These are phyloP conservation scores for Ostrea denselamellosa DNA, from an alignment of 1,140 invertebrate genomes.

Conservation along the genomic window DNA sequence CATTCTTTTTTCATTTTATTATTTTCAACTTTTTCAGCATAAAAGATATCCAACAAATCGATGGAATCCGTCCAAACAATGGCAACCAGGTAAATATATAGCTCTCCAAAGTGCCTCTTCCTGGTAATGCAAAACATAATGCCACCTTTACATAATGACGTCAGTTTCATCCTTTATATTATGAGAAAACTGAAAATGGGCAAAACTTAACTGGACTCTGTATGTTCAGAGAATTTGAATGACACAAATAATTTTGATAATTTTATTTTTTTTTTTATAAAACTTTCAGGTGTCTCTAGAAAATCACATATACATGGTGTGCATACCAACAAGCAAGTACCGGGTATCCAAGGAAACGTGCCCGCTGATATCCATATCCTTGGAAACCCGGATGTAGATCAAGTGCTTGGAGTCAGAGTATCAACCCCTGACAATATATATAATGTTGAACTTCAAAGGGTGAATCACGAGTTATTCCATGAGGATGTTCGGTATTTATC, in stretches of 20 bases:
- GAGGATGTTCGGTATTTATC: constrained; percentile 61
- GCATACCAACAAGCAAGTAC: not conserved
- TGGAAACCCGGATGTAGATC: constrained; percentile 57
- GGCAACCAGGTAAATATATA: not conserved
- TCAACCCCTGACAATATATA: constrained; percentile 55
- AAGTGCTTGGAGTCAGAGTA: constrained; percentile 54
- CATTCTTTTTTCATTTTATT: not conserved
- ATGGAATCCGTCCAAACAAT: constrained; percentile 23
- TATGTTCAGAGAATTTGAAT: too few species aligned
- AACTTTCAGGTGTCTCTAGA: not conserved
- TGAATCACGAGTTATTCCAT: constrained; percentile 60
- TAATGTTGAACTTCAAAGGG: constrained; percentile 61
- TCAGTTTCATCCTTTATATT: too few species aligned
- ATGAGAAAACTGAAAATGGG: too few species aligned
- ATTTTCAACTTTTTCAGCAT: not conserved
- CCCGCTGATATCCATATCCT: constrained; percentile 55
- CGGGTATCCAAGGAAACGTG: constrained; percentile 18
- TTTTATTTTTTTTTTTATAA: not conserved
- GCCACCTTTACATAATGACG: too few species aligned
- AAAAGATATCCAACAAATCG: constrained; percentile 15
- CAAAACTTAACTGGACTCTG: too few species aligned
- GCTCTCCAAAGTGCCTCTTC: too few species aligned
- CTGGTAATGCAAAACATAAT: too few species aligned
- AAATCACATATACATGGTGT: not conserved
- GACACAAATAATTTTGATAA: not conserved